Evolutionary conservation across 2,113 vertebrate species (phyloP).

Genomic region (Puffinus mauretanicus): DNA sequence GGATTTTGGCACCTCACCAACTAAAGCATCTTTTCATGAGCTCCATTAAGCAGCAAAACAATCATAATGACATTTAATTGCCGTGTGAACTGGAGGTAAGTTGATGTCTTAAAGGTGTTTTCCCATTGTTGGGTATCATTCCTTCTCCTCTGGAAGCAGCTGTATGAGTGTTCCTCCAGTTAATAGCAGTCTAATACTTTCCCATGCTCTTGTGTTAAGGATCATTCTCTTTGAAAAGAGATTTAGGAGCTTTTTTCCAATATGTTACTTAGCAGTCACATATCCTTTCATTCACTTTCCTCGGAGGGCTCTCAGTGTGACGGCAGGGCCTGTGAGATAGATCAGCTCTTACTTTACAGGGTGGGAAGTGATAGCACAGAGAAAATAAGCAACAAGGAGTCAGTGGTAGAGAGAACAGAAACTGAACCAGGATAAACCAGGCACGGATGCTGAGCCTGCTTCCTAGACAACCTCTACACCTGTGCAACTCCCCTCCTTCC

Average conservation of each 20-base stretch:
- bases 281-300: not conserved
- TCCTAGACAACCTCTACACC: not conserved
- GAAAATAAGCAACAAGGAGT: not conserved
- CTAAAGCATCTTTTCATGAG: not conserved
- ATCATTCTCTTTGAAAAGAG: not conserved
- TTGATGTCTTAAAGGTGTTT: not conserved
- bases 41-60: not conserved
- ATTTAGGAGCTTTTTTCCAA: not conserved
- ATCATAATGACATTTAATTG: not conserved
- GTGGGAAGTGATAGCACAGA: not conserved
- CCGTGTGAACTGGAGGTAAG: not conserved
- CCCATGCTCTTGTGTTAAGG: not conserved
- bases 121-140: not conserved
- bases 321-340: not conserved
- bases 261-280: not conserved
- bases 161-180: not conserved
- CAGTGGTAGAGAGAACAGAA: not conserved
- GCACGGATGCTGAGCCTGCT: not conserved
- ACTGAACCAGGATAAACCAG: not conserved
- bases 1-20: not conserved
- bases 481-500: constrained; percentile 25
- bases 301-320: not conserved
- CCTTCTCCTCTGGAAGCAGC: not conserved
- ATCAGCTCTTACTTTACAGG: not conserved
- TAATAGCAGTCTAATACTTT: not conserved